Evolutionary conservation across 2,797 vertebrate species (phyloP).

Genomic region (Melanotaenia boesemani): DNA sequence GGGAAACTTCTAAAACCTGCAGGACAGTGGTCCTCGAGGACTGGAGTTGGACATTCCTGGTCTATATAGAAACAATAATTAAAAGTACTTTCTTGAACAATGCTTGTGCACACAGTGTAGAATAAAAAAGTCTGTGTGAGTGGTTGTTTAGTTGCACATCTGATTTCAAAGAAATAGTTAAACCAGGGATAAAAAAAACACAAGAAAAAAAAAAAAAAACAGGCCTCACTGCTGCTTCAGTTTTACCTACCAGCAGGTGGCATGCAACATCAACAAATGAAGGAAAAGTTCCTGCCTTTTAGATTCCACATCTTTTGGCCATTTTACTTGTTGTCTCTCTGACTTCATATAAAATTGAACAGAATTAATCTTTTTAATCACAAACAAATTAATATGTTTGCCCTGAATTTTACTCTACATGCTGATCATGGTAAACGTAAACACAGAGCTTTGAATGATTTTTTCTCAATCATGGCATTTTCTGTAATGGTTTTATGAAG

Average conservation of each 20-base stretch:
- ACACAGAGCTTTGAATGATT: too few species aligned
- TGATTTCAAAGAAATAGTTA: background rate
- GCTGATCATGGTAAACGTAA: too few species aligned
- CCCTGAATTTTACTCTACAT: background rate
- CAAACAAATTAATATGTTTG: background rate
- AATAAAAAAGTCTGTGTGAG: background rate
- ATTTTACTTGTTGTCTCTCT: background rate
- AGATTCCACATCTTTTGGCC: background rate
- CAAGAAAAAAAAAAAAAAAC: background rate
- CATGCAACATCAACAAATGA: conserved; percentile 62
- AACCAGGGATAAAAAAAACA: background rate
- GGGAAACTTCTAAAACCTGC: too few species aligned
- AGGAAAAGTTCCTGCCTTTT: background rate
- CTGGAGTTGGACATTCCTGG: background rate
- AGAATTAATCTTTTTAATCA: conserved; percentile 2
- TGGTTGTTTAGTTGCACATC: background rate
- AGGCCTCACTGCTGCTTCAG: conserved; percentile 16
- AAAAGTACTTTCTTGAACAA: background rate
- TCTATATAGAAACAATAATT: background rate
- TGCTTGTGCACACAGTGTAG: background rate
- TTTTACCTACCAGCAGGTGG: conserved; percentile 79
- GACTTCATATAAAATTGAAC: background rate
- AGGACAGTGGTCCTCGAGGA: background rate
- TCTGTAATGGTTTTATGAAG: background rate
- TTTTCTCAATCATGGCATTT: background rate